These are phyloP conservation scores for Parazoanthus atlanticus DNA, from an alignment of 92 coral and sea anemone species.

Conservation along the genomic window DNA sequence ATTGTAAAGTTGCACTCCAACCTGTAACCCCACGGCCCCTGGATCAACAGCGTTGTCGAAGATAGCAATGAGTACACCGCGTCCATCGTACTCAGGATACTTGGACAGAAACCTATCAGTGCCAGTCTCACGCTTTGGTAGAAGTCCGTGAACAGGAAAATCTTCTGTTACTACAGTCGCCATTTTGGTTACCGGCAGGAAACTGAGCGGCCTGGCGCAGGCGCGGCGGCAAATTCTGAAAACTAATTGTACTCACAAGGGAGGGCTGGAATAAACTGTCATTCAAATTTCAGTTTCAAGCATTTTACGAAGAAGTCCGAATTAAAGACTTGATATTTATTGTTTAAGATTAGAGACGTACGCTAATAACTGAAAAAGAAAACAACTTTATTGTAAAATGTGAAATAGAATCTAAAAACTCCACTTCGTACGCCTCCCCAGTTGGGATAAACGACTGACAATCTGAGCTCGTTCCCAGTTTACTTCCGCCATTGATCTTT, in stretches of 20 bases:
- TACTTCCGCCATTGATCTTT: too few species aligned
- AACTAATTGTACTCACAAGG: not conserved
- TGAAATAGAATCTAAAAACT: too few species aligned
- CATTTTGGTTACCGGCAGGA: constrained; percentile 58
- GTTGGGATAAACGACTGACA: not conserved
- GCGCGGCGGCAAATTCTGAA: not conserved
- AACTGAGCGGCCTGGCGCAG: constrained; percentile 45
- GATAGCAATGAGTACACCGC: constrained; percentile 89
- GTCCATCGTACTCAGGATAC: constrained; percentile 92
- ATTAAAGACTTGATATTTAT: too few species aligned
- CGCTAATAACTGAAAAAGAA: too few species aligned
- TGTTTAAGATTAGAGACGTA: too few species aligned
- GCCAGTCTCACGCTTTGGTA: constrained; percentile 95
- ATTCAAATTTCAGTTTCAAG: not conserved
- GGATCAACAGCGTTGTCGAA: constrained; percentile 99
- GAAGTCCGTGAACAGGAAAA: constrained; percentile 91
- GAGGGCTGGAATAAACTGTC: not conserved
- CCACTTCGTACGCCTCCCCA: too few species aligned
- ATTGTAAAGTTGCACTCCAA: constrained; percentile 16
- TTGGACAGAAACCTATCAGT: constrained; percentile 86
- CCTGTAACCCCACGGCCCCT: constrained; percentile 95
- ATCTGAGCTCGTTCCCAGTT: too few species aligned
- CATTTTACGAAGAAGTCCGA: too few species aligned
- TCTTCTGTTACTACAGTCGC: constrained; percentile 77
- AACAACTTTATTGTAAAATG: too few species aligned